Base-by-base conservation (phyloP, 2,113 vertebrate species). In the Puma concolor region DNA sequence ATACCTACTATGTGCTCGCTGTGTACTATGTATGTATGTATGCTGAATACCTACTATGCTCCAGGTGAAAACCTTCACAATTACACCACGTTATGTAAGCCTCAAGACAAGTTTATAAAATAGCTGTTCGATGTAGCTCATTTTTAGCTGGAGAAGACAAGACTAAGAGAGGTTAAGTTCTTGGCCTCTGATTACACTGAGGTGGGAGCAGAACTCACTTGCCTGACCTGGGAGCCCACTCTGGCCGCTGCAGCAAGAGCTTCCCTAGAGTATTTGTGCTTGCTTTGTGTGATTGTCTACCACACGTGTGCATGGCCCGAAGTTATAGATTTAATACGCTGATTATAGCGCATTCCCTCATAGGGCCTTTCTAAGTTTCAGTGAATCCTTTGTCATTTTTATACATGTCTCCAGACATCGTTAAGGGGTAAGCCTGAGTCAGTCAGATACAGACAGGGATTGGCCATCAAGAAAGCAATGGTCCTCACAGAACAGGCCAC, bases 401-500 rank as follows among this genome's bases (percentile, higher is more conserved):
- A 27, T 89, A 4, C 60, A 81, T 12, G 25, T 41, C 52, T 94
- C 66, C 6, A 1, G 50, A 52, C 27, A 41, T 60, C 21, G 63
- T 36, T 31, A 48, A 48, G 21, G 33, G 16, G 1, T 17, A 14
- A 66, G 17, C 67, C 9, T 2, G 21, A 69, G 33, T 13, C 44
- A 50, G 76, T 50, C 4, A 29, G 50, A 25, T 21, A 66, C 44
- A 67, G 48, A 52, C 1, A 1, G 27, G 21, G 38, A 5, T 60
- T 57, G 82, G 57, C 72, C 44, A 72, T 36, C 27, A 54, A 38
- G 44, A 76, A 33, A 88, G 14, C 21, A 54, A 19, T 2, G 4
- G 25, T 12, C 25, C 11, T 64, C 29, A 6, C 1, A 16, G 15
- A 57, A 52, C 0, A 0, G 67, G 2, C 8, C 54, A 16, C 14